Evolutionary conservation across 2,113 vertebrate species (phyloP).

Genomic region (Phaethornis superciliosus): DNA sequence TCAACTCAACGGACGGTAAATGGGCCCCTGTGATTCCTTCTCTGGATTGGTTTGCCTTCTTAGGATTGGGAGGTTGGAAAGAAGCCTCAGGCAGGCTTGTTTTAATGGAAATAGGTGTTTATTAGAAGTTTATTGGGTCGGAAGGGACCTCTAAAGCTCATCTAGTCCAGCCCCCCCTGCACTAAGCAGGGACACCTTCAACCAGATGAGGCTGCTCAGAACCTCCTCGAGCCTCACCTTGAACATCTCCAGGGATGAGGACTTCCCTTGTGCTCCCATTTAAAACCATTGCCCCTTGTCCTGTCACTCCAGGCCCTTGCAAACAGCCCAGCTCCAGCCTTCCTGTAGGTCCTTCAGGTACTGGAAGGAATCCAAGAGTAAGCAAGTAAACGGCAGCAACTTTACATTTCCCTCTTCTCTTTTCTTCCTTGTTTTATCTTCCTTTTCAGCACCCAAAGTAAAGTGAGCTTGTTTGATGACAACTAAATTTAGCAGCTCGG

Average conservation of each 20-base stretch:
- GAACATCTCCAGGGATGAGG: no score
- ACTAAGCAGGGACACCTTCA: no score
- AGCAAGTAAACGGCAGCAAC: neutral
- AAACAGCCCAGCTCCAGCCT: no score
- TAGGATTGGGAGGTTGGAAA: neutral
- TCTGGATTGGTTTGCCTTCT: neutral
- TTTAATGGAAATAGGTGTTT: neutral
- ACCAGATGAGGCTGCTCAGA: no score
- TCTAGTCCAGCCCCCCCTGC: no score
- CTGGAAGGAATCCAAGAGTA: neutral
- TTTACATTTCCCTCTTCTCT: neutral
- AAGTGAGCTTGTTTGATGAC: neutral
- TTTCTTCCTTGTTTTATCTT: neutral
- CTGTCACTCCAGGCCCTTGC: no score
- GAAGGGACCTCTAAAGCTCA: no score
- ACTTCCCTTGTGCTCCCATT: no score
- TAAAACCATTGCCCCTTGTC: no score
- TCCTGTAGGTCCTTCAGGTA: no score
- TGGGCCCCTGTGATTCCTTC: neutral
- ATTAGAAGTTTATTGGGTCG: neutral
- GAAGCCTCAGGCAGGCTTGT: neutral
- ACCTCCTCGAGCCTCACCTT: no score
- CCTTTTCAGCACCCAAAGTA: neutral
- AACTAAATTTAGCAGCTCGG: neutral
- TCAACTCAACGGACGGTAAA: conserved; percentile 93